Base-by-base conservation (phyloP, 2,888 invertebrate genomes). In the Steinernema hermaphroditum region DNA sequence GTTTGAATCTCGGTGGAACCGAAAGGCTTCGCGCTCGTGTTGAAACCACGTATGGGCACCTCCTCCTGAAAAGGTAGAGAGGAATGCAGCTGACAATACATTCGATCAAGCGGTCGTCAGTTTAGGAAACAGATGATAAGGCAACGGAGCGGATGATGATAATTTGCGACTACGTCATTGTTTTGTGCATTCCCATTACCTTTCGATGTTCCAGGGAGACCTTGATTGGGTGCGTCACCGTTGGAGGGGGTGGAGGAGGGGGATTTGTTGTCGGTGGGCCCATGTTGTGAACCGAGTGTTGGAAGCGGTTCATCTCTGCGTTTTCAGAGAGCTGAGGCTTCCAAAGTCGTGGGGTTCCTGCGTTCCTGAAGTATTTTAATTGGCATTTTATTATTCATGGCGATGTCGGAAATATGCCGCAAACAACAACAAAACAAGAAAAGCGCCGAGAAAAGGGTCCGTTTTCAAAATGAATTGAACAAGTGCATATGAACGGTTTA, bases 281-380 rank as follows among this genome's bases (percentile, higher is more conserved):
- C 19, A 29, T 32, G 14, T 27, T 24, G 69, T 72, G 72, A 9
- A 72, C 69, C 22, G 68, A 49, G 72, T 72, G 72, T 29, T 72
- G 72, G 69, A 72, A 72, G 27, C 62, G 62, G 43, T 54, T 32
- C 74, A 77, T 77, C 19, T 76, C 78, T 29, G 73, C 70, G 68
- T 79, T 79, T 44, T 78, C 78, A 6, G 76, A 76, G 37, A 81
- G 75, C 71, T 81, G 80, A 9, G 81, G 81, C 62, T 77, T 74
- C 81, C 81, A 81, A 68, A 81, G 77, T 41, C 80, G 73, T 1
- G 81, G 69, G 32, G 70, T 68, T 19, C 79, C 74, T 1, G 75
- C 72, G 49, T 74, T 75, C 80, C 81, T 80, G 71, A 68, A 78
- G 74, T 16, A 32, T n/a, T n/a, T n/a, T n/a, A n/a, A n/a, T n/a